Conservation (phyloP, 2,113 vertebrate species). For the Cairina moschata region DNA sequence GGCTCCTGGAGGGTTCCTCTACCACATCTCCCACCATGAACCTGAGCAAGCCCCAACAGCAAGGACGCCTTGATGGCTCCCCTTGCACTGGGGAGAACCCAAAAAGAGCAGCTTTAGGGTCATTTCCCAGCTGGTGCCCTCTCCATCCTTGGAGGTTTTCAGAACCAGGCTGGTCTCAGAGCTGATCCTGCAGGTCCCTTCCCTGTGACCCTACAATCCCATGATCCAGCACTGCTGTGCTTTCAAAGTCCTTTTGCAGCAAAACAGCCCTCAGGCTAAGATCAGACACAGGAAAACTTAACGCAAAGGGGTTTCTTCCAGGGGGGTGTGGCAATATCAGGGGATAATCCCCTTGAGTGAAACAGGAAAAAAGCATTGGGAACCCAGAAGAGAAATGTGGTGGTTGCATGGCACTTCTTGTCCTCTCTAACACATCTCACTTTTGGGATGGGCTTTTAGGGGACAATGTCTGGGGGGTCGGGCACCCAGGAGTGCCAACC, state of each 20-base stretch:
- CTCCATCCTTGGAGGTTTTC: not conserved
- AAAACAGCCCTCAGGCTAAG: not conserved
- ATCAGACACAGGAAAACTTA: not conserved
- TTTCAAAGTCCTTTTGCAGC: not conserved
- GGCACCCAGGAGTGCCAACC: not conserved
- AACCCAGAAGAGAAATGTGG: not conserved
- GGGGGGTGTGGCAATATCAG: too few species aligned
- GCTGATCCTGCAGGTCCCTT: not conserved
- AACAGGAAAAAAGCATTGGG: not conserved
- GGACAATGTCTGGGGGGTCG: not conserved
- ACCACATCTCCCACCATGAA: not conserved
- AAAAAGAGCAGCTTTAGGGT: not conserved
- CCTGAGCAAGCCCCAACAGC: not conserved
- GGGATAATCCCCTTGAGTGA: not conserved
- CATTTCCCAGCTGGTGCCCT: not conserved
- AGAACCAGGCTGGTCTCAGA: not conserved
- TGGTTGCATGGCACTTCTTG: not conserved
- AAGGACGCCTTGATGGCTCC: not conserved
- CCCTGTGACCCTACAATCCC: not conserved
- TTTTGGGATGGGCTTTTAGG: accelerated
- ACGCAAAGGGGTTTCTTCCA: not conserved
- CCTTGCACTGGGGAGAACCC: not conserved
- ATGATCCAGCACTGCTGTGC: not conserved
- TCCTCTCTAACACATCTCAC: not conserved
- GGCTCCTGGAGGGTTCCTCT: accelerated